Evolutionary conservation across 2,797 vertebrate species (phyloP).

Genomic region (Carapus acus): DNA sequence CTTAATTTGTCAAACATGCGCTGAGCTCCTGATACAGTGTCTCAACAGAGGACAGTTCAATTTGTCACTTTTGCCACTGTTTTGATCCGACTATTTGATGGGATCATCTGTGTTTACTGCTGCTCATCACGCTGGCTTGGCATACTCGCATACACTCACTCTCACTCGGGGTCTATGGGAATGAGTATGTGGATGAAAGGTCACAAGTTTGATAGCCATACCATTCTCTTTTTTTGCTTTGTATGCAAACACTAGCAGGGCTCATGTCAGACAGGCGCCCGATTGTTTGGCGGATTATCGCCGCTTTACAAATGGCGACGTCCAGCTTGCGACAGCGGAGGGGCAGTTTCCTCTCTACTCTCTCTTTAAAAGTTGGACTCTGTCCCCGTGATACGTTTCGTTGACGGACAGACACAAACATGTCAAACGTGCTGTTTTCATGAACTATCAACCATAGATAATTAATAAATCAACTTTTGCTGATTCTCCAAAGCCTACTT

Average conservation of each 20-base stretch:
- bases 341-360: conserved; percentile 40
- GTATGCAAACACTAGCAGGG: conserved; percentile 58
- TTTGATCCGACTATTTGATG: conserved; percentile 23
- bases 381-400: no score
- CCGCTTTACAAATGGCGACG: conserved; percentile 43
- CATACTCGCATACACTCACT: background rate
- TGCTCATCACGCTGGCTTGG: conserved; percentile 22
- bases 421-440: no score
- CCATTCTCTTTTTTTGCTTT: conserved; percentile 65
- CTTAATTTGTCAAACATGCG: no score
- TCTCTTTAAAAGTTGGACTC: no score
- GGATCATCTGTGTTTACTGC: conserved; percentile 24
- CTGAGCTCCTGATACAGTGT: background rate
- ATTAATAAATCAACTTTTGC: no score
- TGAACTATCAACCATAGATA: no score
- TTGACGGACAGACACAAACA: no score
- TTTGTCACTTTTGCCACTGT: conserved; percentile 25
- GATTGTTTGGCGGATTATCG: conserved; percentile 60
- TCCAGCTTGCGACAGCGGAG: conserved; percentile 23
- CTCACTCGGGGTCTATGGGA: conserved; percentile 25
- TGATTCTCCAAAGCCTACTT: no score
- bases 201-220: conserved; percentile 53
- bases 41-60: background rate
- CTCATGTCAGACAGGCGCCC: conserved; percentile 47
- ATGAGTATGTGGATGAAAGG: conserved; percentile 61